Evolutionary conservation across 1,140 invertebrate genomes (phyloP), one percentile per base, ranked within the genome.

Genomic region (Euwallacea fornicatus): DNA sequence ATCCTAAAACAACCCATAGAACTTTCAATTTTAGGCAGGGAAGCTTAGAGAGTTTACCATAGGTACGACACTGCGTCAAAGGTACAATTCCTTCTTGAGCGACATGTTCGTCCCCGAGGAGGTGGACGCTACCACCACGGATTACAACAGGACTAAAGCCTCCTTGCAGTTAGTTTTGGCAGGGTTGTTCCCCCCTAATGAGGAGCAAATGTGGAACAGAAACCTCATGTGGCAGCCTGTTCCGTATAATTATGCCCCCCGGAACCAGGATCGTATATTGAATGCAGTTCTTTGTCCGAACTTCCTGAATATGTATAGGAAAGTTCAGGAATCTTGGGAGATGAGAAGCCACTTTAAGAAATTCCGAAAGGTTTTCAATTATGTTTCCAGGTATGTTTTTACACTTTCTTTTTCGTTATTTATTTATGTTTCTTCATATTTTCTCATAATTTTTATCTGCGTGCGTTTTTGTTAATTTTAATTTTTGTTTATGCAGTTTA

Each of bases 151-250:
- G 42, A 88, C 87, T 3, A 86, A 88, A 77, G 86, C 86, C 83
- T 87, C 84, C 7, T 81, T 83, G 0, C 87, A 90, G 77, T 85
- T 88, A 46, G 86, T 95, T 63, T 83, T 97, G 41, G 93, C 94
- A 6, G 93, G 92, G 15, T 82, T 97, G 46, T 97, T 89, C 82
- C 91, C 90, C n/a, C 93, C 94, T 0, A 79, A 80, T 41, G 81
- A 85, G 6, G 82, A 87, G 44, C 88, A 93, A 76, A 82, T 87
- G 60, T 94, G 94, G 86, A 85, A 93, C 74, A 78, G 84, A 0
- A 81, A 87, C 56, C 82, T 97, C 46, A 76, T 80, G 0, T 97
- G 95, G 95, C 92, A 93, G 75, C 95, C 95, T 0, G 89, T 97
- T 74, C 92, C 95, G 0, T 88, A 97, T 46, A 75, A 75, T 56